phyloP scores from a whole-genome alignment of 1,140 invertebrate species.

The Scaptomyza graminum region DNA sequence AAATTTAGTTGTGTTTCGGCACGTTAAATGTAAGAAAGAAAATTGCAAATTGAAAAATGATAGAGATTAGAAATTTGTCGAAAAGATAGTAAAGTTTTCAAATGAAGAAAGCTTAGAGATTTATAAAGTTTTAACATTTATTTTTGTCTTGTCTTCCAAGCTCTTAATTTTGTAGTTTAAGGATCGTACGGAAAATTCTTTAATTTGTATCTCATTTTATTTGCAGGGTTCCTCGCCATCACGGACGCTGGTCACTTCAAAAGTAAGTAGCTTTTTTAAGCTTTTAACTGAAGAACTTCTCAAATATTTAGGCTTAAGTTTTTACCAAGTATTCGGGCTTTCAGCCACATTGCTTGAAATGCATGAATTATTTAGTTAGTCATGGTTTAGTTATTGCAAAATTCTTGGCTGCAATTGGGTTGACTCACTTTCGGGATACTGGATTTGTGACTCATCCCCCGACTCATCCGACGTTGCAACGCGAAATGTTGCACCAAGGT shows the following conservation, averaged over 20 bases:
- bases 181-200: too few species aligned
- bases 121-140: too few species aligned
- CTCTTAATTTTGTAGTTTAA: too few species aligned
- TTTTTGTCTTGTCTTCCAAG: too few species aligned
- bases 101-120: too few species aligned
- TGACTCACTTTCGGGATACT: constrained; percentile 11
- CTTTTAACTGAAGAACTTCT: too few species aligned
- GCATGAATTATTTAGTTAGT: constrained; percentile 32
- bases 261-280: constrained; percentile 85
- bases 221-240: constrained; percentile 88
- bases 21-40: neutral
- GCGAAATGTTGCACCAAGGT: constrained; percentile 73
- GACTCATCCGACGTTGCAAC: constrained; percentile 27
- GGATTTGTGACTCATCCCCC: constrained; percentile 53
- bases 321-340: neutral
- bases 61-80: too few species aligned
- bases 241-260: constrained; percentile 88
- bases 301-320: neutral
- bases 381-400: constrained; percentile 1
- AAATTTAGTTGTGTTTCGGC: neutral
- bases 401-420: constrained; percentile 20
- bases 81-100: too few species aligned
- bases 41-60: too few species aligned
- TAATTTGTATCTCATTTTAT: constrained; percentile 48
- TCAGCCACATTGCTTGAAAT: neutral